phyloP scores from a whole-genome alignment of 2,113 vertebrate species.

The Zapornia atra region DNA sequence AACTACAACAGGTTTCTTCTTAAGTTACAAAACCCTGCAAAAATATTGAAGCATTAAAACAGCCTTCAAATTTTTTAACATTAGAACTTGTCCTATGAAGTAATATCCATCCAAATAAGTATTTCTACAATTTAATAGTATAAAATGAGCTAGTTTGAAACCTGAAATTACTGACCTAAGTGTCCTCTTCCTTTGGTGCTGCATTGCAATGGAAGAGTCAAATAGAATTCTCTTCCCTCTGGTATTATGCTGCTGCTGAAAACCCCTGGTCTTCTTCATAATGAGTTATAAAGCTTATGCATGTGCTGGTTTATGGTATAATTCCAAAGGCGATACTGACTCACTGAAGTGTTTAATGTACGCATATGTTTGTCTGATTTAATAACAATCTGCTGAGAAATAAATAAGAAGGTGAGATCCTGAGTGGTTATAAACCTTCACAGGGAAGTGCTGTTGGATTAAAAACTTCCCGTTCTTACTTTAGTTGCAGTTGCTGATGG shows the following conservation, averaged over 20 bases:
- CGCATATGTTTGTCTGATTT: constrained; percentile 22
- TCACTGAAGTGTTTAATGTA: constrained; percentile 7
- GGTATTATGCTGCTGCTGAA: neutral
- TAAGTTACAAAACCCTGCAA: neutral
- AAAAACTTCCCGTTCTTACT: neutral
- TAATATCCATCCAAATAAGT: neutral
- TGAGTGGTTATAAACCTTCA: neutral
- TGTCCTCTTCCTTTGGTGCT: neutral
- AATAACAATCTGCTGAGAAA: constrained; percentile 32
- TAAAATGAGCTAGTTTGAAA: neutral
- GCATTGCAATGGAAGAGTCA: neutral
- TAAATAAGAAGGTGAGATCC: neutral
- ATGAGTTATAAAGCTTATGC: neutral
- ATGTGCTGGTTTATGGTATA: neutral
- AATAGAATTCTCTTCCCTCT: neutral
- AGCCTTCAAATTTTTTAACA: neutral
- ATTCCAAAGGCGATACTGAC: neutral
- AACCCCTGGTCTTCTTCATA: neutral
- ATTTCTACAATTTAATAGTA: neutral
- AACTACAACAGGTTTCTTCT: neutral
- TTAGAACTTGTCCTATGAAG: neutral
- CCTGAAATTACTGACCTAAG: neutral
- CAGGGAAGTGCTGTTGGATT: neutral
- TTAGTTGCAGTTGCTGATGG: neutral
- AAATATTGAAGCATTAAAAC: neutral